Base-by-base conservation (phyloP, 2,113 vertebrate genomes). In the Thomomys bottae region DNA sequence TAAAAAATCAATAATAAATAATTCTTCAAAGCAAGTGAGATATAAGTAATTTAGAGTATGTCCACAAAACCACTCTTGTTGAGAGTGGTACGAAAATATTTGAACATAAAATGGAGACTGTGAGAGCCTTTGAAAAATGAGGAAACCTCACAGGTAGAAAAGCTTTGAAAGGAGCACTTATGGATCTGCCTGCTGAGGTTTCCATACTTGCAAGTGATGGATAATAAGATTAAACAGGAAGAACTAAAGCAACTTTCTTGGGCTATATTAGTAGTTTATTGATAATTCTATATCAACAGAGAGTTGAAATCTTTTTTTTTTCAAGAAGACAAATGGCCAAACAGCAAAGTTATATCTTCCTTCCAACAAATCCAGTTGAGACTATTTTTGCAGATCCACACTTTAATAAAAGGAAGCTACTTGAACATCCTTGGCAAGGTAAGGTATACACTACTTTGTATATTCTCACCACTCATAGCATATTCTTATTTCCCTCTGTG, bases 1-100 rank as follows among this genome's bases (percentile, higher is more conserved):
- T 91, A 38, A 45, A 84, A 92, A 94, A 90, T 85, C 84, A 34
- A 38, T 72, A 67, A n/a, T 32, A 84, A 54, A 57, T 54, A 90
- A 89, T 38, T 38, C 76, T 59, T 77, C 63, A 57, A 87, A 92
- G 40, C 67, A 84, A 92, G 83, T 79, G 87, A 71, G 26, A 38
- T 54, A 72, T 40, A 87, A 80, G 5, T 6, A 70, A 61, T 91
- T 91, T 92, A 24, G 24, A 63, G 3, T 7, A 1, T 8, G 84
- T 18, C 73, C 38, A 68, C 1, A 42, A 61, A 28, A 32, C 64
- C 32, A 76, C 73, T 91, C 32, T 91, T 70, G 63, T 77, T 76
- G 21, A 84, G 26, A 67, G 40, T 32, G 64, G 75, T 67, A 87
- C 71, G 75, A 75, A 89, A 91, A 87, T 26, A 36, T 26, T 14